phyloP scores from a whole-genome alignment of 2,797 vertebrate genomes.

The Sebastes melanostomus region DNA sequence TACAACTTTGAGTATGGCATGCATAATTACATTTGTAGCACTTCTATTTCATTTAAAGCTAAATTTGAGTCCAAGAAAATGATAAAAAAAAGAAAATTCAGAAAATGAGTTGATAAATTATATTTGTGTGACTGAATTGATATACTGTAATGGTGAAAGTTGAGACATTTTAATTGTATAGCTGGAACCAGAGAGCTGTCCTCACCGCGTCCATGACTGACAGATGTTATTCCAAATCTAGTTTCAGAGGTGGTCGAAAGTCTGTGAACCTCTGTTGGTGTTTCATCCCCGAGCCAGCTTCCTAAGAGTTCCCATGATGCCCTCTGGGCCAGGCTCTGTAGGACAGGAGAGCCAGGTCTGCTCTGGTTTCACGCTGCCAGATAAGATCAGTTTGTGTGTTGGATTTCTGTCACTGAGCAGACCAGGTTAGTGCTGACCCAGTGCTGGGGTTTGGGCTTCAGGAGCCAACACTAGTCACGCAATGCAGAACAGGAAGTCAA shows the following conservation, averaged over 20 bases:
- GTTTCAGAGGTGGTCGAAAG: slow-evolving; percentile 50
- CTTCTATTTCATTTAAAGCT: not conserved
- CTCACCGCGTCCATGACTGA: slow-evolving; percentile 55
- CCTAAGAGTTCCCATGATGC: slow-evolving; percentile 61
- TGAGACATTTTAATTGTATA: slow-evolving; percentile 23
- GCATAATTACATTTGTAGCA: not conserved
- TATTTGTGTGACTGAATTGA: not conserved
- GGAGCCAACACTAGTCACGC: slow-evolving; percentile 67
- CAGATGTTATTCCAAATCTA: slow-evolving; percentile 64
- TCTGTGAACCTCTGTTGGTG: slow-evolving; percentile 52
- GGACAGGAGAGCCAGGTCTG: slow-evolving; percentile 57
- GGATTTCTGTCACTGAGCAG: slow-evolving; percentile 67
- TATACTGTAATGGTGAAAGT: not conserved
- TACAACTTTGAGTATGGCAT: not conserved
- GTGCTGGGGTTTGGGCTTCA: slow-evolving; percentile 52
- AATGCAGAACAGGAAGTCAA: slow-evolving; percentile 65
- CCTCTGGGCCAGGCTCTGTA: slow-evolving; percentile 60
- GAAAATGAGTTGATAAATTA: not conserved
- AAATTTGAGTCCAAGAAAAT: not conserved
- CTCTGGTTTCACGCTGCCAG: slow-evolving; percentile 72
- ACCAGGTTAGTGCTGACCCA: slow-evolving; percentile 52
- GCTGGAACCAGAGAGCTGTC: slow-evolving; percentile 12
- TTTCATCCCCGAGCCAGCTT: slow-evolving; percentile 43
- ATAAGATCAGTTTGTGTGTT: slow-evolving; percentile 75
- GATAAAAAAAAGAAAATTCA: not conserved